Base-by-base conservation (phyloP, 2,888 invertebrate genomes). In the Pseudanteris insignis region DNA sequence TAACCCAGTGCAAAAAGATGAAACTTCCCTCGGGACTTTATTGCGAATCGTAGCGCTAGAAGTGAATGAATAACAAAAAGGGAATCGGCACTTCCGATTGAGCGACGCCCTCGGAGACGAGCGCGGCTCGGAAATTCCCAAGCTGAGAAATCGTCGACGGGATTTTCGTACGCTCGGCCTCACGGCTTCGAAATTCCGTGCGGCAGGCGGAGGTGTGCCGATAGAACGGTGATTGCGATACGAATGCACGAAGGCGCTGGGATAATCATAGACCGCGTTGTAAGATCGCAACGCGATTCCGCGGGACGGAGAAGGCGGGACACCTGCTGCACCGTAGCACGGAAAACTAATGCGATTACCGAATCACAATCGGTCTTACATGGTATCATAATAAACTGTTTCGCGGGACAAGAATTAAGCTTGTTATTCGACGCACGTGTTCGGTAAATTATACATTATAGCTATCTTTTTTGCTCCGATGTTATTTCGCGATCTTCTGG, bases 401-500 rank as follows among this genome's bases (percentile, higher is more conserved):
- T 1, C 43, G 10, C 28, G 9, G 14, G 14, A 25, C 21, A 21
- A n/a, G 25, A 28, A 32, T 41, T 41, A 41, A 48, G 32, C 54
- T 54, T 43, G 36, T 53, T 54, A 54, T 60, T 47, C 48, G 37
- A 32, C 33, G 37, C 64, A 61, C 68, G 66, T 48, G 43, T 63
- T 47, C 37, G 41, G 40, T 47, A 64, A 70, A 68, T 66, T 66
- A 47, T 65, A 59, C 59, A 67, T 68, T 69, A 70, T 44, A 55
- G 34, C 41, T 59, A 41, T 54, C 58, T 44, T 64, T 18, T 6
- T 18, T 18, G 18, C 18, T 6, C 18, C 18, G 18, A 46, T 36
- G 66, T 46, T 51, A 66, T 65, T 67, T 66, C 62, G 67, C 58
- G 70, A 67, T 72, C 65, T 70, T 64, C 60, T 51, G 41, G 65